Evolutionary conservation across 2,797 vertebrate species (phyloP).

Genomic region (Myoxocephalus aenaeus): DNA sequence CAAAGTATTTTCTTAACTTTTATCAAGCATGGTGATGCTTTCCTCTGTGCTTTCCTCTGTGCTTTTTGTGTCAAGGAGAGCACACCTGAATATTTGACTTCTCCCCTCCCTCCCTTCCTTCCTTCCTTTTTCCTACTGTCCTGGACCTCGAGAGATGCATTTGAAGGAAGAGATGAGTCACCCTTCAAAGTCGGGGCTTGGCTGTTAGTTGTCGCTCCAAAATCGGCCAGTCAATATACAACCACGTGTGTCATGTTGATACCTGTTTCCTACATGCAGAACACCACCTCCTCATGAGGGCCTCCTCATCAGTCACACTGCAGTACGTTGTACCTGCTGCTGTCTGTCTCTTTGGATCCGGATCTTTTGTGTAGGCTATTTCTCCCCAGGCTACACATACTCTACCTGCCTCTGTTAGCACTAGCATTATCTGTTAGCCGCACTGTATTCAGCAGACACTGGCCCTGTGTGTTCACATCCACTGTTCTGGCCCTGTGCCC

Average conservation of each 20-base stretch:
- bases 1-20: not conserved
- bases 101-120: conserved; percentile 20
- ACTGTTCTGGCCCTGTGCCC: conserved; percentile 66
- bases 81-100: conserved; percentile 45
- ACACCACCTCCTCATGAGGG: not conserved
- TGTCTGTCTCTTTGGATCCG: conserved; percentile 28
- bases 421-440: conserved; percentile 53
- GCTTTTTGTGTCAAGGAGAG: not conserved
- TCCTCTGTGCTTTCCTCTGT: conserved; percentile 2
- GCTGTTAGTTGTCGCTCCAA: conserved; percentile 35
- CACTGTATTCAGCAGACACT: conserved; percentile 60
- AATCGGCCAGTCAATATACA: conserved; percentile 7
- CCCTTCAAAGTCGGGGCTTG: conserved; percentile 15
- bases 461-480: conserved; percentile 63
- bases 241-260: conserved; percentile 17
- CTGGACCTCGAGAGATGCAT: conserved; percentile 27
- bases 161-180: conserved; percentile 57
- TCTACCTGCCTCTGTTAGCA: conserved; percentile 59
- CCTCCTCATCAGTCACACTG: not conserved
- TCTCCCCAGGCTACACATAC: conserved; percentile 53
- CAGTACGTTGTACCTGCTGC: conserved; percentile 12
- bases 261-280: conserved; percentile 23
- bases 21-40: not conserved
- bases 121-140: conserved; percentile 38
- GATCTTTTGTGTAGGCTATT: conserved; percentile 36